Conservation (phyloP, 2,888 invertebrate species). For the Tetragonisca angustula region DNA sequence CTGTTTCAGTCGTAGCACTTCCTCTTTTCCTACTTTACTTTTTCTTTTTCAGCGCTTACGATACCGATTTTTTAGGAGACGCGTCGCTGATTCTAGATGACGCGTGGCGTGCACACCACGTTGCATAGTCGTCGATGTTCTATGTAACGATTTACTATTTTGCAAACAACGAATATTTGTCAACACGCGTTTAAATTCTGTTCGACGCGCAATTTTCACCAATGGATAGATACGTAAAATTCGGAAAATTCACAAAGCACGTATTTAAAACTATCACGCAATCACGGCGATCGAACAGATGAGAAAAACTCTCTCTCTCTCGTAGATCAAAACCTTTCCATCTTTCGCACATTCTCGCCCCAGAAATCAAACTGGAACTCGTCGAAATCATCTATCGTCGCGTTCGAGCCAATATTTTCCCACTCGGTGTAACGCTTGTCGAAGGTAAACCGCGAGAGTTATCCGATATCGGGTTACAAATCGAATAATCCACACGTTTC, state of each 20-base stretch:
- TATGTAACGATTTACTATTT: neutral
- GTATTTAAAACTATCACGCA: neutral
- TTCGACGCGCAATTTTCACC: too few species aligned
- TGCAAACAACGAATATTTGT: neutral
- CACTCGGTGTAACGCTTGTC: neutral
- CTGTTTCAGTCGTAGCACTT: neutral
- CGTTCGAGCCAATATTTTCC: conserved; percentile 14
- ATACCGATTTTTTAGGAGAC: neutral
- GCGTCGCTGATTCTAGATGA: neutral
- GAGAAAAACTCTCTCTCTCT: neutral
- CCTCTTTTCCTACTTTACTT: too few species aligned
- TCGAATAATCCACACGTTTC: conserved; percentile 28
- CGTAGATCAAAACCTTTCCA: neutral
- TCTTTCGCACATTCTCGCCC: neutral
- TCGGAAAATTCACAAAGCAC: too few species aligned
- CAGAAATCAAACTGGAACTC: neutral
- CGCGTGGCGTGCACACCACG: too few species aligned
- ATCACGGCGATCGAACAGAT: accelerated
- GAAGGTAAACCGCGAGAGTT: conserved; percentile 17
- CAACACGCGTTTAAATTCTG: too few species aligned
- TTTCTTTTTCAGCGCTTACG: neutral
- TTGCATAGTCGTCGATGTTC: neutral
- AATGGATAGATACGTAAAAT: too few species aligned
- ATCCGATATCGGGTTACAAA: conserved; percentile 39
- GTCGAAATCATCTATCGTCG: neutral